Evolutionary conservation across 2,888 invertebrate species (phyloP), one percentile per base, ranked within the genome.

Genomic region (Acleris literana): DNA sequence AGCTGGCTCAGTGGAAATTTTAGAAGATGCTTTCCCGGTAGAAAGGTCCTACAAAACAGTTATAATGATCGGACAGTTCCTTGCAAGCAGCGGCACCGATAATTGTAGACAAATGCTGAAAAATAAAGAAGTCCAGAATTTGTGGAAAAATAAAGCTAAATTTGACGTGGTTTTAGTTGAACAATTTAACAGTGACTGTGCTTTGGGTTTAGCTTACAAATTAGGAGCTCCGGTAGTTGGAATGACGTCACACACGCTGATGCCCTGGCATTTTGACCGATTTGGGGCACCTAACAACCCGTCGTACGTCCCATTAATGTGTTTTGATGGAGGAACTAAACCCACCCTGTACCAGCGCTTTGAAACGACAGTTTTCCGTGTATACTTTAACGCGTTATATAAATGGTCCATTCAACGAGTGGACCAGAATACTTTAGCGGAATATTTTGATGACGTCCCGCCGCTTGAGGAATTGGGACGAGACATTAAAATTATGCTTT

Each of bases 141-240:
- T 89, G 63, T 86, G 83, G 85, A 84, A 85, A 64, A 76, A 81
- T 0, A 73, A 87, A 64, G 72, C 72, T 4, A 88, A 92, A 52
- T 96, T 94, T 69, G 95, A 96, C 76, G 73, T 95, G 5, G 81
- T 94, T 0, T 79, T 95, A 6, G 86, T 91, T 7, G 95, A 95
- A 79, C 88, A 93, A 67, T 95, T 95, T 72, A 93, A 93, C 67
- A 91, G 93, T 20, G 94, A 95, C 70, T 95, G 95, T 72, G 82
- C 93, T 55, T 80, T 95, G 70, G 95, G 94, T 0, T 82, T 95
- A 17, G 94, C 94, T 1, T 83, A 94, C 75, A 78, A 93, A 61
- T 79, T 95, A 56, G 83, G 91, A 33, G 88, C 93, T 9, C 94
- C 95, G 0, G 89, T 94, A 1, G 87, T 95, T 0, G 94, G 90